Percentiles rank a stretch among this genome's conserved stretches.
Conservation (phyloP, 2,888 invertebrate species). For the Proisotoma minuta region DNA sequence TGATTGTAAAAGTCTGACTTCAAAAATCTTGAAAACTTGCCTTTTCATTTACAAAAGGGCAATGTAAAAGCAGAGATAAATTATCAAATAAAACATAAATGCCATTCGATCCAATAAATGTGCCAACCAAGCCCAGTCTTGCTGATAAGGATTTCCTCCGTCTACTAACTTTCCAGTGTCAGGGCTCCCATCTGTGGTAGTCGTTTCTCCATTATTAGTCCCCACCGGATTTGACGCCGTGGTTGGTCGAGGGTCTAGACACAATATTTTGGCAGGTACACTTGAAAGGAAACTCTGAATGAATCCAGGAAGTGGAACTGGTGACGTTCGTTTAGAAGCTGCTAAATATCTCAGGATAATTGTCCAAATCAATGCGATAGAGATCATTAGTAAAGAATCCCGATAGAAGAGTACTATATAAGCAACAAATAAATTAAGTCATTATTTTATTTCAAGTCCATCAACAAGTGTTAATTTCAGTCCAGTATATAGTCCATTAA, state of each 20-base stretch:
- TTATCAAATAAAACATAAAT: slow-evolving; percentile 42
- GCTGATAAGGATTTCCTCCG: slow-evolving; percentile 40
- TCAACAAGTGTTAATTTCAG: not conserved
- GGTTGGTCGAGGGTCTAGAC: slow-evolving; percentile 44
- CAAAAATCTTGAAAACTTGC: no score
- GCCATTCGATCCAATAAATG: slow-evolving; percentile 45
- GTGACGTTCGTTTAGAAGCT: slow-evolving; percentile 43
- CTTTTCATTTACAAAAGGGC: slow-evolving; percentile 39
- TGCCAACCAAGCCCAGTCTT: slow-evolving; percentile 47
- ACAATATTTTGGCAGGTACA: slow-evolving; percentile 41
- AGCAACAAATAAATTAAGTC: not conserved
- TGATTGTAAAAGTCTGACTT: no score
- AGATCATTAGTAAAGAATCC: slow-evolving; percentile 44
- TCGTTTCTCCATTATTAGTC: slow-evolving; percentile 1
- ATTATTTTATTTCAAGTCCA: not conserved
- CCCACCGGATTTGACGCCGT: slow-evolving; percentile 11
- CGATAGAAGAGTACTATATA: slow-evolving; percentile 44
- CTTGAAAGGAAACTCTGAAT: slow-evolving; percentile 40
- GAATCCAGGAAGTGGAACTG: slow-evolving; percentile 45
- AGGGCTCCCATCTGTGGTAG: slow-evolving; percentile 22
- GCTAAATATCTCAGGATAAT: slow-evolving; percentile 45
- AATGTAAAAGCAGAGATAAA: slow-evolving; percentile 41
- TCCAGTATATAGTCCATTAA: not conserved
- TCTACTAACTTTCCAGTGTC: slow-evolving; percentile 40
- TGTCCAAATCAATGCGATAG: slow-evolving; percentile 46